Base-by-base conservation (phyloP, 2,113 vertebrate species). In the Pachycephala philippinensis region DNA sequence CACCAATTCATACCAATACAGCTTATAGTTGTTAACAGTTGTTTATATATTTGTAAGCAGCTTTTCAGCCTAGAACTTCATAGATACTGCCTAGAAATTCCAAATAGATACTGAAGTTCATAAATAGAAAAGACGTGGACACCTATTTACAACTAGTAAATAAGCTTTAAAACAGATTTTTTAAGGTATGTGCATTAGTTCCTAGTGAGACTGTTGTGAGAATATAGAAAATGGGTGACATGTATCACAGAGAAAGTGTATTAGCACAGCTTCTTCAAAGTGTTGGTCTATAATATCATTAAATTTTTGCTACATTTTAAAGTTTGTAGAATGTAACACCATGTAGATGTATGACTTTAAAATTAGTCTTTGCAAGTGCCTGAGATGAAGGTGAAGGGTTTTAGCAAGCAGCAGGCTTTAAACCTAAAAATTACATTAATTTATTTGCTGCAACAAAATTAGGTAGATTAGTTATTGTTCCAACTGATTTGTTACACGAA, bases 351-450 rank as follows among this genome's bases (percentile, higher is more conserved):
- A 97, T 96, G 97, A 98, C 83, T 97, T 97, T 89, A 93, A 93
- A 95, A 97, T 98, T 95, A 96, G 89, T 88, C 81, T 96, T 95
- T 86, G 79, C 49, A 96, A 97, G 92, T 88, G 91, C 79, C 68
- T 97, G 89, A 96, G 95, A 97, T 77, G 89, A 90, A 96, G 93
- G 96, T 96, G 93, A 97, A 66, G 94, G 89, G 79, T 87, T 96
- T 97, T 94, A 95, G 87, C 93, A 96, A 95, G 68, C 69, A 30
- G 49, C 57, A 81, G 66, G 81, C 79, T 95, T 96, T 79, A 91
- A 97, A 95, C 57, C 79, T 96, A 97, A 97, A 97, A 97, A 97
- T 98, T 89, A 89, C 84, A 90, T 91, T 95, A 96, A 90, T 92
- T 89, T 96, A 95, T 97, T 97, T 92, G 45, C 83, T 95, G 83